Conservation (phyloP, 1,140 invertebrate genomes). For the Nephila pilipes region DNA sequence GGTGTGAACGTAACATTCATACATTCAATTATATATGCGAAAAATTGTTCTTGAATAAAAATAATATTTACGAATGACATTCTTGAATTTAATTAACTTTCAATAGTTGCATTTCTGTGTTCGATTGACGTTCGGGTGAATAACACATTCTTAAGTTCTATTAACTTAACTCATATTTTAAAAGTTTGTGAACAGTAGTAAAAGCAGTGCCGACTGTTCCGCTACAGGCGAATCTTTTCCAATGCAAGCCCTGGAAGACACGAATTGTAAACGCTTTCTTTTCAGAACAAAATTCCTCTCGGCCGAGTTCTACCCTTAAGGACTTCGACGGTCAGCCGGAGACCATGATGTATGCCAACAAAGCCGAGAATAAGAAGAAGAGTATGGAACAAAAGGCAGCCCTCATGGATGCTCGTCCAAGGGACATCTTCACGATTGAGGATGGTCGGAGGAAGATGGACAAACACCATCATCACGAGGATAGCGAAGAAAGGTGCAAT, state of each 20-base stretch:
- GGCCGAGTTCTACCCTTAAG: not conserved
- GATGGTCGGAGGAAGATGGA: not conserved
- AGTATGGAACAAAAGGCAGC: conserved; percentile 64
- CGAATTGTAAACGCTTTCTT: conserved; percentile 35
- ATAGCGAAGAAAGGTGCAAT: conserved; percentile 39
- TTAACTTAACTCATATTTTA: no score
- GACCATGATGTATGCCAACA: conserved; percentile 37
- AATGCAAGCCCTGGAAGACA: not conserved
- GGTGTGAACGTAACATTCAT: no score
- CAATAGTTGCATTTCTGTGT: no score
- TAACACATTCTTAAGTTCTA: no score
- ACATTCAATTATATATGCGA: no score
- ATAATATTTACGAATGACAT: no score
- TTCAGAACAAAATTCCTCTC: conserved; percentile 38
- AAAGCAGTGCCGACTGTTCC: no score
- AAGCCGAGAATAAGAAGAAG: conserved; percentile 53
- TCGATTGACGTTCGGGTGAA: no score
- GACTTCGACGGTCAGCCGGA: conserved; percentile 38
- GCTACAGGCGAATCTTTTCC: not conserved
- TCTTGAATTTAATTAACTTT: no score
- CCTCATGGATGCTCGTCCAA: not conserved
- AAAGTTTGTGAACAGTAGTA: no score
- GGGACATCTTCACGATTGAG: conserved; percentile 61
- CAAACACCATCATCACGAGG: not conserved
- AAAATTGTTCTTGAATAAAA: no score